Percentiles rank a stretch among this genome's conserved stretches.
Conservation (phyloP, 2,113 vertebrate species). For the Xenus cinereus region DNA sequence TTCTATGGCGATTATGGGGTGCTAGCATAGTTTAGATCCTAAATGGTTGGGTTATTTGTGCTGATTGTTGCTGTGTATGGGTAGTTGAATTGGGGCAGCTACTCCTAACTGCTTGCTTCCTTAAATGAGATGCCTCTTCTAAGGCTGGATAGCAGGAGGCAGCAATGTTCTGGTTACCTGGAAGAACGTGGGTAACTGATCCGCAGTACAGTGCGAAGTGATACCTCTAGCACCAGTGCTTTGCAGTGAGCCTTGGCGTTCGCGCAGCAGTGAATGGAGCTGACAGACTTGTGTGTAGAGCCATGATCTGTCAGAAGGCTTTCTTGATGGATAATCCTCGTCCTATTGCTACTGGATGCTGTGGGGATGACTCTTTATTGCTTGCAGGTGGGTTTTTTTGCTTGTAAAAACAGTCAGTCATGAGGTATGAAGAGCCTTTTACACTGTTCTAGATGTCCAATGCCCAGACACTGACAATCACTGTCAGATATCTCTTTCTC, state of each 20-base stretch:
- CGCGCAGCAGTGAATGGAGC: accelerated
- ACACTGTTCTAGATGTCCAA: accelerated
- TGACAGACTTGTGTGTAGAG: neutral
- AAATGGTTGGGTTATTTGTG: neutral
- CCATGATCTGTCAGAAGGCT: neutral
- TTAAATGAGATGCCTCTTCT: neutral
- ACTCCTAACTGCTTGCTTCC: neutral
- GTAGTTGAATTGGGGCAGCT: neutral
- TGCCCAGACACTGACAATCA: neutral
- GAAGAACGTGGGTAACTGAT: neutral
- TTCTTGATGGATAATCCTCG: neutral
- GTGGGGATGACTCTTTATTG: neutral
- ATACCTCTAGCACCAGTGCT: neutral
- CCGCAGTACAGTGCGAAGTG: neutral
- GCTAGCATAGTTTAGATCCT: neutral
- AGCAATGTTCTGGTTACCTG: neutral
- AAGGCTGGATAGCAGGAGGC: neutral
- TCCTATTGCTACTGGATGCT: neutral
- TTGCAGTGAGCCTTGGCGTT: neutral
- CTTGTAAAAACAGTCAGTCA: neutral
- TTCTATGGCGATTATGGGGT: neutral
- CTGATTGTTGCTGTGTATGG: neutral
- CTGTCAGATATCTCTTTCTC: neutral
- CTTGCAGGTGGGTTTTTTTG: neutral
- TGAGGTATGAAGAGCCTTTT: neutral